Evolutionary conservation across 2,888 invertebrate species (phyloP).

Genomic region (Cetonia aurata): DNA sequence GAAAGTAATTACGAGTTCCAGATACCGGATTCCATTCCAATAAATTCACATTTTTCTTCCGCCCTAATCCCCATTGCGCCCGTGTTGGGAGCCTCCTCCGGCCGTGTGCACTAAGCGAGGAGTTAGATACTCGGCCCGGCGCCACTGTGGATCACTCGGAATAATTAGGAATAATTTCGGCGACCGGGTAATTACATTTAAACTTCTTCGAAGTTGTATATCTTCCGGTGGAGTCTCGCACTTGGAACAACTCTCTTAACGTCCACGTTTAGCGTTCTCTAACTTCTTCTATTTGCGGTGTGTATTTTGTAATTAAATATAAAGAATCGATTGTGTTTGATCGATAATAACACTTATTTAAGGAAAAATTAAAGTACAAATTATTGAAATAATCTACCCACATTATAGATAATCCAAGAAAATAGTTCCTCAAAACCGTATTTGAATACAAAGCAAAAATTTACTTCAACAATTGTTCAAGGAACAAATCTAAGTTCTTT

Average conservation of each 20-base stretch:
- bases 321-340: conserved; percentile 3
- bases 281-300: not conserved
- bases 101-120: conserved; percentile 45
- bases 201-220: conserved; percentile 35
- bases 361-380: no score
- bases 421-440: no score
- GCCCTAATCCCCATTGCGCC: conserved; percentile 44
- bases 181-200: conserved; percentile 50
- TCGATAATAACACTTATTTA: no score
- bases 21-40: conserved; percentile 50
- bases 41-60: conserved; percentile 52
- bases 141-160: conserved; percentile 46
- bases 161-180: conserved; percentile 51
- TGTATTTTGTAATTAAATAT: conserved; percentile 5
- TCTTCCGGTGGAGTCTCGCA: not conserved
- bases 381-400: no score
- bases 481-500: no score
- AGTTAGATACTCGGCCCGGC: conserved; percentile 45
- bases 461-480: no score
- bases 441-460: no score
- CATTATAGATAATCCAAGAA: no score
- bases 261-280: not conserved
- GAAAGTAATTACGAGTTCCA: conserved; percentile 46
- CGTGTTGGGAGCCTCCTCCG: not conserved
- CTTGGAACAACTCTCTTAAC: conserved; percentile 14